A percentile compares a stretch with the other conserved stretches of the same genome.
Evolutionary conservation across 2,888 invertebrate genomes (phyloP).

Genomic region (Tineola bisselliella): DNA sequence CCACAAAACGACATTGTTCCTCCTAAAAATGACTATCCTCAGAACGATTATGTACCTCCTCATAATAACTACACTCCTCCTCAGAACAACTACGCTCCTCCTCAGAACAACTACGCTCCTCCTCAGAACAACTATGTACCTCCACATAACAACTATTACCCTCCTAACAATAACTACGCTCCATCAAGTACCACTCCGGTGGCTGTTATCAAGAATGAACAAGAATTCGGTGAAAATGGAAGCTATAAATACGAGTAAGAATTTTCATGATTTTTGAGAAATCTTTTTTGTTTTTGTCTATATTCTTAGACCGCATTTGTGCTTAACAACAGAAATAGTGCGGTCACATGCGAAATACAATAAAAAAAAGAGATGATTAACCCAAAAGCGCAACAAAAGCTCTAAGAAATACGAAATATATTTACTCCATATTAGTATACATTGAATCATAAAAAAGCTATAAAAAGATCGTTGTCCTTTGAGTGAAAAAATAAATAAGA

Average conservation of each 20-base stretch:
- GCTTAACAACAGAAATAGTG: too few species aligned
- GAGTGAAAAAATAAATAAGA: neutral
- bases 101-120: constrained; percentile 22
- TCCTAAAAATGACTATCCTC: constrained; percentile 21
- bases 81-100: constrained; percentile 22
- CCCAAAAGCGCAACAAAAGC: too few species aligned
- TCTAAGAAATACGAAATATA: too few species aligned
- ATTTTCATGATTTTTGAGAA: constrained; percentile 9
- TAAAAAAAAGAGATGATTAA: too few species aligned
- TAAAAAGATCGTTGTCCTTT: neutral
- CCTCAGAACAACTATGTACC: constrained; percentile 21
- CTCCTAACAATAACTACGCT: constrained; percentile 20
- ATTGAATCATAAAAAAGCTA: neutral
- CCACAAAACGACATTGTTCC: constrained; percentile 22
- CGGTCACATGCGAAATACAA: too few species aligned
- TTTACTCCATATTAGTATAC: too few species aligned
- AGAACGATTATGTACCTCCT: constrained; percentile 21
- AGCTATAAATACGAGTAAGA: constrained; percentile 66
- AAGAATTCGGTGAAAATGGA: constrained; percentile 51
- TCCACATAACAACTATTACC: constrained; percentile 21
- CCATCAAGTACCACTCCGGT: constrained; percentile 35
- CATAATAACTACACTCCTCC: constrained; percentile 22
- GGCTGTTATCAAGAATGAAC: constrained; percentile 57
- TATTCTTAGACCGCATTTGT: too few species aligned
- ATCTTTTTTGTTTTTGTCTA: too few species aligned